Conservation (phyloP, 2,888 invertebrate species). For the Hyposoter didymator region DNA sequence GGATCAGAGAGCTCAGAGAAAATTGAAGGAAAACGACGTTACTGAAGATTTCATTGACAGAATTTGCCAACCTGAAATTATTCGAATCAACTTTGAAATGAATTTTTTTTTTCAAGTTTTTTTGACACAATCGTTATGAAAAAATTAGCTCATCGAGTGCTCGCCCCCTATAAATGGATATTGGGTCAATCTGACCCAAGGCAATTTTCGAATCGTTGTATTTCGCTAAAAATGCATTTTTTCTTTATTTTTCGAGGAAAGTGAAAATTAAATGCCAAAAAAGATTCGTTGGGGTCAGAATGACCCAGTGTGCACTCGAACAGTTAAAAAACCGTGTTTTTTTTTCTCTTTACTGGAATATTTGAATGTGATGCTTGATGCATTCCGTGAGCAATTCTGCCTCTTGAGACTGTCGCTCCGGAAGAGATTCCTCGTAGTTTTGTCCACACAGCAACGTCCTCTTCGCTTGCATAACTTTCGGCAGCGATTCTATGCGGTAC, state of each 20-base stretch:
- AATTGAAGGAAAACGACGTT: slow-evolving; percentile 69
- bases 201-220: too few species aligned
- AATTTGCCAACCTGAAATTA: slow-evolving; percentile 63
- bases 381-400: slow-evolving; percentile 53
- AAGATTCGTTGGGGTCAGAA: too few species aligned
- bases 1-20: slow-evolving; percentile 68
- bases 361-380: slow-evolving; percentile 64
- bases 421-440: background rate
- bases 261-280: too few species aligned
- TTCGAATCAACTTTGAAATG: background rate
- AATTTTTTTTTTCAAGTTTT: background rate
- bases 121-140: background rate
- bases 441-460: slow-evolving; percentile 38
- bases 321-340: background rate
- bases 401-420: slow-evolving; percentile 21
- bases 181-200: too few species aligned
- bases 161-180: too few species aligned
- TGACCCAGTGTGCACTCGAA: too few species aligned
- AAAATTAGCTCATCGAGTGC: background rate
- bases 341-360: slow-evolving; percentile 57
- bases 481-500: slow-evolving; percentile 68
- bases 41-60: slow-evolving; percentile 68
- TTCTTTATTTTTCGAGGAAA: too few species aligned
- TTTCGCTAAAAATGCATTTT: too few species aligned
- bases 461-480: slow-evolving; percentile 29